These are phyloP conservation scores for Dicerorhinus sumatrensis DNA, from an alignment of 2,113 vertebrate genomes.

Conservation along the genomic window DNA sequence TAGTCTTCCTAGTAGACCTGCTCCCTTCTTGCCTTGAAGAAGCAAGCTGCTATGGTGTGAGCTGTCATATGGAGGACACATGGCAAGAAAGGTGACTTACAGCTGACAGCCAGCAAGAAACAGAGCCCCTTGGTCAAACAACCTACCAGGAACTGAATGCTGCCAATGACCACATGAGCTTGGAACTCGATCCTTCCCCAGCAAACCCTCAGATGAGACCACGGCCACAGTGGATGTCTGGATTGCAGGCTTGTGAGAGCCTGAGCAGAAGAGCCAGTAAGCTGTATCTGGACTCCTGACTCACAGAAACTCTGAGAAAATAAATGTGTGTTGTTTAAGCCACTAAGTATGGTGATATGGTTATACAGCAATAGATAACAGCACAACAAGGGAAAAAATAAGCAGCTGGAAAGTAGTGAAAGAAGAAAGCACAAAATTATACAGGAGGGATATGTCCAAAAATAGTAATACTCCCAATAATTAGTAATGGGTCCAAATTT, in stretches of 20 bases:
- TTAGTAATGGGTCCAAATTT: too few relatives aligned
- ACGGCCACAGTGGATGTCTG: background rate
- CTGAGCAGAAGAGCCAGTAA: background rate
- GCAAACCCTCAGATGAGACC: background rate
- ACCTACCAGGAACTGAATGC: background rate
- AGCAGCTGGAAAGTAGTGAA: background rate
- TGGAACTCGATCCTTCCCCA: background rate
- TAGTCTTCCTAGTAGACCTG: accelerated
- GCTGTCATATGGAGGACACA: accelerated
- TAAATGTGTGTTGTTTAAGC: background rate
- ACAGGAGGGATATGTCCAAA: background rate
- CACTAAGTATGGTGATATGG: accelerated
- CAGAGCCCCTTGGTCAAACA: too few relatives aligned
- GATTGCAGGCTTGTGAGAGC: background rate
- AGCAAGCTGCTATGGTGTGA: background rate
- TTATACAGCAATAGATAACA: too few relatives aligned
- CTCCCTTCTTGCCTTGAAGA: background rate
- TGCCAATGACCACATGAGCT: accelerated
- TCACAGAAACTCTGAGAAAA: background rate
- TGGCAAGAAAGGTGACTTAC: background rate
- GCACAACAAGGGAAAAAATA: background rate
- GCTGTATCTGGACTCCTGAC: background rate
- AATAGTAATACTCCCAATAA: background rate
- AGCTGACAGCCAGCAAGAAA: background rate
- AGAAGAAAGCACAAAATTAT: background rate